Conservation (phyloP, 2,888 invertebrate species). For the Euzophera pinguis region DNA sequence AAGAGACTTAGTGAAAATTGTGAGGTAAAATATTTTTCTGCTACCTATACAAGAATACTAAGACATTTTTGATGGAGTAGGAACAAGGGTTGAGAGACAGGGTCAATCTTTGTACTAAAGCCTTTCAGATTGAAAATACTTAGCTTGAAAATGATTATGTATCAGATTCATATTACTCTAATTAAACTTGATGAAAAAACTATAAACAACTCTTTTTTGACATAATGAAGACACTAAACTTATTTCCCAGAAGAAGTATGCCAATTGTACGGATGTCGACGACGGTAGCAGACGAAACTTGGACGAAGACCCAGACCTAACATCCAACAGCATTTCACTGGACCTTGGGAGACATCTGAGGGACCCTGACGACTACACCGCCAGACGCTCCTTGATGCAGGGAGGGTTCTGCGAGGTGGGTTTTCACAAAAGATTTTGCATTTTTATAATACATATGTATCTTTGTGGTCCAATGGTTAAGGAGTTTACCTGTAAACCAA, state of each 20-base stretch:
- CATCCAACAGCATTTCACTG: slow-evolving; percentile 34
- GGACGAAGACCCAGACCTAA: slow-evolving; percentile 23
- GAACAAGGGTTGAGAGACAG: no score
- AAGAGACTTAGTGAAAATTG: slow-evolving; percentile 64
- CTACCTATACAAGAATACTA: no score
- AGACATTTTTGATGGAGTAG: no score
- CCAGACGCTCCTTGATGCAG: slow-evolving; percentile 48
- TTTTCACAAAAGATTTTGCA: no score
- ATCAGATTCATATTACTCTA: no score
- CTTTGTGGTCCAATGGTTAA: no score
- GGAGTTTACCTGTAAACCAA: no score
- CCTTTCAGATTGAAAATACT: no score
- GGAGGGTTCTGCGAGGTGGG: slow-evolving; percentile 71
- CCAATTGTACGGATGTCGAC: slow-evolving; percentile 70
- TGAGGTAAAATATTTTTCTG: slow-evolving; percentile 49
- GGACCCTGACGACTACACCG: slow-evolving; percentile 63
- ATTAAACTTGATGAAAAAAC: no score
- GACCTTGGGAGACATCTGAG: slow-evolving; percentile 62
- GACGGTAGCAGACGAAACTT: slow-evolving; percentile 32
- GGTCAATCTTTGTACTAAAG: no score
- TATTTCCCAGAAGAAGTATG: slow-evolving; percentile 58
- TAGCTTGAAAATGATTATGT: no score
- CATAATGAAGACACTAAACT: neutral
- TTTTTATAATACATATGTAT: neutral
- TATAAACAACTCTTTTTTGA: no score